Evolutionary conservation across 2,888 invertebrate genomes (phyloP), one percentile per base, ranked within the genome.

Genomic region (Oscheius sp.): DNA sequence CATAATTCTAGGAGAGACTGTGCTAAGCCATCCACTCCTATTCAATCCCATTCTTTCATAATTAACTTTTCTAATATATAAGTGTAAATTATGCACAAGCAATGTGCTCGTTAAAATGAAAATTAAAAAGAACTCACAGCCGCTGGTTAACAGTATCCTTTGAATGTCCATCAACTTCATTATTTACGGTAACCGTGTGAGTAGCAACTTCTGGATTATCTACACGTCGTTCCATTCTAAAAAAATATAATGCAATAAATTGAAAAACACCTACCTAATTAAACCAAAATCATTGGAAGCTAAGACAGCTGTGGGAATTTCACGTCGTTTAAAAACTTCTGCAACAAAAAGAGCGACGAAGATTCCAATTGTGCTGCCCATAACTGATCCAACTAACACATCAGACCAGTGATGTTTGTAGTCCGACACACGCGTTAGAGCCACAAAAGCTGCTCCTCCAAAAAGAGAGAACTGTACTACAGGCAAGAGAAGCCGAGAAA

Each of bases 361-460:
- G 18, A 82, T 77, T 29, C 83, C 83, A 45, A 83, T 78, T 12
- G 75, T 74, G 58, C 78, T 80, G 46, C 91, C 91, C 74, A 92
- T 89, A 46, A 91, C 70, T 25, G 89, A 88, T 0, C 98, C 98
- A 68, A 93, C 93, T 41, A 97, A 91, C 1, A 97, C 97, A 90
- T 98, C 98, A 86, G 94, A 95, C 95, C 96, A 96, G 89, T 98
- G 97, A 90, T 98, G 97, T 89, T 97, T 97, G 91, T 85, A 86
- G 77, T 85, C 85, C 43, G 84, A 87, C 29, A 85, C 73, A 45
- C 77, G 58, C 0, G 79, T 81, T 41, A 79, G 64, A n/a, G 79
- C 68, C 13, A 79, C 79, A 53, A 74, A 79, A n/a, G 81, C 75
- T 46, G 81, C 81, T 43, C 83, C 83, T 53, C 93, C 91, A 76